These are phyloP conservation scores for Acleris cristana DNA, from an alignment of 2,888 invertebrate species.

Conservation along the genomic window DNA sequence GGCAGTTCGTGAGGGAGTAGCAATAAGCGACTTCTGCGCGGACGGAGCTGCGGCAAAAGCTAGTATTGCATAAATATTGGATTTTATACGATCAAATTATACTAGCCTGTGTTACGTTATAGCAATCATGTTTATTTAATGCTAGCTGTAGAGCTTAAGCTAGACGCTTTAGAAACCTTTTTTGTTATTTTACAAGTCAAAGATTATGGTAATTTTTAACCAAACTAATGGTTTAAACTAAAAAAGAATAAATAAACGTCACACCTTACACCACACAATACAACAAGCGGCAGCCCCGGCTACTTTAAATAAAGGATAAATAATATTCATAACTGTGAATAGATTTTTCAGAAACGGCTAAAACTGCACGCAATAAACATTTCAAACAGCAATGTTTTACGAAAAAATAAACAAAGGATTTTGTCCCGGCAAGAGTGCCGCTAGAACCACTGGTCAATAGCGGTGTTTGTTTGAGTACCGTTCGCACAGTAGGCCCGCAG, in stretches of 20 bases:
- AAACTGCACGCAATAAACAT: slow-evolving; percentile 72
- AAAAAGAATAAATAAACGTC: slow-evolving; percentile 4
- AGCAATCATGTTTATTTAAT: too few relatives aligned
- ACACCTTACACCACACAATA: slow-evolving; percentile 23
- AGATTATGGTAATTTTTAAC: too few relatives aligned
- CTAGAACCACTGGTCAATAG: slow-evolving; percentile 55
- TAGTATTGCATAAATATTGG: too few relatives aligned
- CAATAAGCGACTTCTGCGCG: too few relatives aligned
- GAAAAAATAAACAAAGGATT: slow-evolving; percentile 60
- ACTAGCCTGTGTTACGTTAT: too few relatives aligned
- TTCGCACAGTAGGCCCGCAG: slow-evolving; percentile 69
- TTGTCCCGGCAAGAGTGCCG: slow-evolving; percentile 45
- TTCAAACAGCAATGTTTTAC: slow-evolving; percentile 64
- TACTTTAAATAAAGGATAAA: slow-evolving; percentile 66
- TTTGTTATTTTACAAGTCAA: too few relatives aligned
- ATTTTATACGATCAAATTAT: too few relatives aligned
- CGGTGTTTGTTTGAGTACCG: slow-evolving; percentile 63
- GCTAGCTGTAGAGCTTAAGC: too few relatives aligned
- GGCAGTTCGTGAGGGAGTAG: too few relatives aligned
- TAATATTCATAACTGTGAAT: slow-evolving; percentile 55
- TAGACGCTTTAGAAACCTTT: too few relatives aligned
- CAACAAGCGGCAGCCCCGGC: slow-evolving; percentile 45
- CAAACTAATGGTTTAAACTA: not conserved
- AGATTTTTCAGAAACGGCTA: slow-evolving; percentile 65
- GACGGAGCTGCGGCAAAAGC: too few relatives aligned